phyloP scores from a whole-genome alignment of 2,888 invertebrate species.

The Drosophila subsilvestris region DNA sequence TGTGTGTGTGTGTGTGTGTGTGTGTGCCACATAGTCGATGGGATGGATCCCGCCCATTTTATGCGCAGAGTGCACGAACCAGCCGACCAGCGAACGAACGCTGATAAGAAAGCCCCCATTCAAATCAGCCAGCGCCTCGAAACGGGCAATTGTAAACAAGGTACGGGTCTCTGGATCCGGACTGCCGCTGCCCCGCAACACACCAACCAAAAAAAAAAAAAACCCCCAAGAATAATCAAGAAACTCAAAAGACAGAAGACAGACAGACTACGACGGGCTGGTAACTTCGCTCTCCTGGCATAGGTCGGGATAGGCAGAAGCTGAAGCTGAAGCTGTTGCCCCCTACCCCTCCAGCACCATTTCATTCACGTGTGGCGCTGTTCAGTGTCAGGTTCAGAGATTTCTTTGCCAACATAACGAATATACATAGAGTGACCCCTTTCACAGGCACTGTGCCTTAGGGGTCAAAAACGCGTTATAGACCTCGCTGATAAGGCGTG shows the following conservation, averaged over 20 bases:
- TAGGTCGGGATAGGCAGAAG: conserved; percentile 22
- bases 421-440: conserved; percentile 66
- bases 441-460: conserved; percentile 28
- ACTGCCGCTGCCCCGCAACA: neutral
- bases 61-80: conserved; percentile 66
- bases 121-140: conserved; percentile 30
- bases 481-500: conserved; percentile 53
- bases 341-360: neutral
- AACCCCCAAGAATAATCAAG: neutral
- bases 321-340: neutral
- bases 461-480: conserved; percentile 66
- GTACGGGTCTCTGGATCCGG: conserved; percentile 9
- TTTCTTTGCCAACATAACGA: conserved; percentile 20
- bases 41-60: conserved; percentile 64
- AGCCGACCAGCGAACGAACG: conserved; percentile 16
- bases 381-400: conserved; percentile 67
- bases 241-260: too few relatives aligned
- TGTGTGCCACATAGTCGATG: conserved; percentile 19
- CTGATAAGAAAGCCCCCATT: conserved; percentile 61
- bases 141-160: conserved; percentile 38
- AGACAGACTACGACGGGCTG: conserved; percentile 2
- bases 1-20: too few relatives aligned
- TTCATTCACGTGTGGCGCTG: conserved; percentile 61
- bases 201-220: too few relatives aligned
- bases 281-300: conserved; percentile 23